These are phyloP conservation scores for Prionailurus viverrinus DNA, from an alignment of 2,113 vertebrate genomes.

Conservation along the genomic window DNA sequence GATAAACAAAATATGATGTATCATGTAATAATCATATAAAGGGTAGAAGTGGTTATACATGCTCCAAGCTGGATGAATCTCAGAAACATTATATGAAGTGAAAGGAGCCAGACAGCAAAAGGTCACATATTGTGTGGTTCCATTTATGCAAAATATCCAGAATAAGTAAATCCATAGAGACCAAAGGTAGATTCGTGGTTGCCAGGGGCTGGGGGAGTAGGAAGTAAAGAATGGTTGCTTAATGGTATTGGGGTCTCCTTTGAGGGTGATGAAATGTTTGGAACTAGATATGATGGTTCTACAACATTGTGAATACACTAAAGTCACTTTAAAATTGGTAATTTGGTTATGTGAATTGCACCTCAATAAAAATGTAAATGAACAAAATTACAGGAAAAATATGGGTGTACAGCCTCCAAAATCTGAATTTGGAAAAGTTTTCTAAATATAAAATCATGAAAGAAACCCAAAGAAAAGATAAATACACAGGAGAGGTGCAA, in stretches of 20 bases:
- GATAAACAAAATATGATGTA: background rate
- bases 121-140: background rate
- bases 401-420: background rate
- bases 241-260: background rate
- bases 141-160: background rate
- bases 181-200: background rate
- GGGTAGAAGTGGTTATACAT: background rate
- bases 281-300: background rate
- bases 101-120: conserved; percentile 26
- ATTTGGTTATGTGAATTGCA: conserved; percentile 27
- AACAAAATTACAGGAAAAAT: conserved; percentile 12
- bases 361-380: conserved; percentile 3
- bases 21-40: background rate
- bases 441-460: conserved; percentile 22
- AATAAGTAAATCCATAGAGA: conserved; percentile 8
- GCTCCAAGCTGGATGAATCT: background rate
- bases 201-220: too few species aligned
- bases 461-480: conserved; percentile 35
- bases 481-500: background rate
- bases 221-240: background rate
- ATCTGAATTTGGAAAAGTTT: conserved; percentile 3
- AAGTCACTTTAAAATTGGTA: background rate
- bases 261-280: background rate
- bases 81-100: background rate
- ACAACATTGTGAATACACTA: background rate